Evolutionary conservation across 2,113 vertebrate species (phyloP), one percentile per base, ranked within the genome.

Genomic region (Vombatus ursinus): DNA sequence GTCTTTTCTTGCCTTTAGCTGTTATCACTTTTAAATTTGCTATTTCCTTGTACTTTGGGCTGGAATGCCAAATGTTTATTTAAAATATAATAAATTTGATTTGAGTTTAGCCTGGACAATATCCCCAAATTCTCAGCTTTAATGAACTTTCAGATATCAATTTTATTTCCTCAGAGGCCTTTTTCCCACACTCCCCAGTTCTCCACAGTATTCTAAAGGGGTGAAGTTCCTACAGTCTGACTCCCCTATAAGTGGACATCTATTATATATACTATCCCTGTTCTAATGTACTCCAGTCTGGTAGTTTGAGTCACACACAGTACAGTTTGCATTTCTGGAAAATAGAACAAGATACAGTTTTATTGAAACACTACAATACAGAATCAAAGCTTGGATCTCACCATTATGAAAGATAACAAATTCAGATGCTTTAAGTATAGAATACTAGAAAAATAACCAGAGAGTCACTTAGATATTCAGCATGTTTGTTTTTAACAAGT

Each of bases 321-420:
- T 84, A 23, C 23, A 84, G 16, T 44, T 23, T 84, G 16, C 68
- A 44, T 84, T 84, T 95, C 89, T 14, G 2, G 19, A 84, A 84
- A 91, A 90, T 57, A 90, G 91, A 61, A 23, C 47, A 96, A 48
- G 52, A 93, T 44, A 37, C 91, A 22, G 16, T 91, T 93, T 95
- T 49, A 92, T 25, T 94, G 8, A 96, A 91, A 50, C 57, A 48
- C 61, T 93, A 52, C 95, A 90, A 93, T 54, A 61, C 24, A 97
- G 54, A 94, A 84, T 8, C 44, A 52, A 94, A 90, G 5, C 14
- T n/a, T 77, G 28, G 93, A 89, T 89, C 53, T 77, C 91, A 50
- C 89, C 95, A 52, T 50, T 91, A 92, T 94, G 89, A 93, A 96
- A 96, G 84, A 95, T 92, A 96, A n/a, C 24, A 90, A 2, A 93